These are phyloP conservation scores for Sebastes vulpes DNA, from an alignment of 2,797 vertebrate genomes.

Conservation along the genomic window DNA sequence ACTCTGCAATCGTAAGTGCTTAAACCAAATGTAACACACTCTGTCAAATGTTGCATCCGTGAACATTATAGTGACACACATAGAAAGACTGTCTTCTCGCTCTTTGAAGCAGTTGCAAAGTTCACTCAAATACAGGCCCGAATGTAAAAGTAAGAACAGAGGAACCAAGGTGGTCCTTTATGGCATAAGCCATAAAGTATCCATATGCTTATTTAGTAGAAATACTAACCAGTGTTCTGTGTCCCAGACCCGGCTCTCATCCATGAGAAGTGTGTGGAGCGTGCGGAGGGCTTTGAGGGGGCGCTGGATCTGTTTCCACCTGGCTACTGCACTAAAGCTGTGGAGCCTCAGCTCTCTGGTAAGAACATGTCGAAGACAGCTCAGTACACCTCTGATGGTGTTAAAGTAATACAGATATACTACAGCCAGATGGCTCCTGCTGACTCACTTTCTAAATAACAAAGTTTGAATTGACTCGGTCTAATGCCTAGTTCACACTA, in stretches of 20 bases:
- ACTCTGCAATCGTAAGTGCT: conserved; percentile 96
- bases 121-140: background rate
- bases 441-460: background rate
- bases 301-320: conserved; percentile 91
- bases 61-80: background rate
- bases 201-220: background rate
- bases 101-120: background rate
- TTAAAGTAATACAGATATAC: background rate
- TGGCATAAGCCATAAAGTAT: background rate
- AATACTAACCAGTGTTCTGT: background rate
- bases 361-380: conserved; percentile 31
- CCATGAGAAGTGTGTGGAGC: conserved; percentile 93
- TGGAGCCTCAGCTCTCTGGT: conserved; percentile 97
- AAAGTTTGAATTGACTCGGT: background rate
- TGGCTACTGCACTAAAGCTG: conserved; percentile 89
- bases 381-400: background rate
- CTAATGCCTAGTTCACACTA: background rate
- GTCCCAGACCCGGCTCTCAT: conserved; percentile 93
- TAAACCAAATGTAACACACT: background rate
- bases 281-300: conserved; percentile 93
- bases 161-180: background rate
- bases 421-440: background rate
- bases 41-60: background rate
- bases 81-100: background rate
- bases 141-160: background rate